Base-by-base conservation (phyloP, 2,113 vertebrate species). In the Coregonus clupeaformis region DNA sequence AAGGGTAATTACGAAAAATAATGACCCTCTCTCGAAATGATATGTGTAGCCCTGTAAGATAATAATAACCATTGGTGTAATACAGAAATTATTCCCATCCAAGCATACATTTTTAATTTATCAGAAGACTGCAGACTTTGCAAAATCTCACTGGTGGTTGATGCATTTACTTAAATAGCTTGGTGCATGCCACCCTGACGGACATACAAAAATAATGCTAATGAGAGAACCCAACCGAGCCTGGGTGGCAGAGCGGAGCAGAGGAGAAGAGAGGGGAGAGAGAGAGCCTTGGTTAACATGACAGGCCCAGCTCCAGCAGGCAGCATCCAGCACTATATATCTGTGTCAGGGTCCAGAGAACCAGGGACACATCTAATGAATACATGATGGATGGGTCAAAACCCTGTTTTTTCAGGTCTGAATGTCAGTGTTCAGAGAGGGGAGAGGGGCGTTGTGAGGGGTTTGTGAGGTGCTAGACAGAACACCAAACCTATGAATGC, bases 81-180 rank as follows among this genome's bases (percentile, higher is more conserved):
- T 75, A 82, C 82, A 74, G 76, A 84, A 78, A 85, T 80, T 69
- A 77, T 83, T 88, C 78, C 83, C 83, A 83, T 82, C 81, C 82
- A 87, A 83, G 84, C 84, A 84, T 85, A 71, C 78, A 88, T 90
- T 88, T 91, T 90, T 90, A 89, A 90, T 91, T 87, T 72, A 84
- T 85, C 73, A 74, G 78, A 86, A 77, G 82, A 83, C 68, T 88
- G 90, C 88, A 86, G 87, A 89, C 78, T 78, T 79, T 81, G 85
- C 89, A 83, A 68, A 84, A 88, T 77, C 71, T 74, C 80, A 77
- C 71, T 73, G 73, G 81, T 81, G 63, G 68, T 36, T 67, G 86
- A 84, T 86, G 86, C 88, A 81, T 81, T 85, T 80, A 73, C 85
- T 75, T 86, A 83, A 91, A 86, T 86, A 88, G 84, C 81, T 74